A percentile compares a stretch with the other conserved stretches of the same genome.
Conservation (phyloP, 2,113 vertebrate species). For the Junco hyemalis region DNA sequence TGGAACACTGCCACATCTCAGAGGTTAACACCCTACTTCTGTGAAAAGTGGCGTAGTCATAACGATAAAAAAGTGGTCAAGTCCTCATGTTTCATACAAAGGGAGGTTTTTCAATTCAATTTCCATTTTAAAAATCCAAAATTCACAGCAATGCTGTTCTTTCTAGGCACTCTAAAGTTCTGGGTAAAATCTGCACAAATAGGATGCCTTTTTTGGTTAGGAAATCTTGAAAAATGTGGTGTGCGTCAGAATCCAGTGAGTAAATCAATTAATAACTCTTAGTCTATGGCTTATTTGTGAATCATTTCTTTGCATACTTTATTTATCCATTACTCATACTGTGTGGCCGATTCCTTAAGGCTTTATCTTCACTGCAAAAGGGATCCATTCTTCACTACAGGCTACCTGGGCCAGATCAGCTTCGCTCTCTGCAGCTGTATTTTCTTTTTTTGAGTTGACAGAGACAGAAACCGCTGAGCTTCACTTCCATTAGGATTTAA, state of each 20-base stretch:
- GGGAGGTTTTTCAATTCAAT: background rate
- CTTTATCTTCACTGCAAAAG: background rate
- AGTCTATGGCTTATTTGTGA: background rate
- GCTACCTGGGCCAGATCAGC: background rate
- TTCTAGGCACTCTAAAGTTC: background rate
- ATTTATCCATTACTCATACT: background rate
- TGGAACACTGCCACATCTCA: conserved; percentile 1
- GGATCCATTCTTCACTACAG: background rate
- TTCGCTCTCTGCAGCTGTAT: background rate
- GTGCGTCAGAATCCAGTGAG: background rate
- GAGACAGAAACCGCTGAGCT: background rate
- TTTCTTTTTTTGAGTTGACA: background rate
- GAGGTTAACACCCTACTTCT: conserved; percentile 42
- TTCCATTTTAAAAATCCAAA: background rate
- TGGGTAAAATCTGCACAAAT: background rate
- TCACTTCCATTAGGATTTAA: background rate
- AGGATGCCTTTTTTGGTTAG: background rate
- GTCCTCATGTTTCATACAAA: background rate
- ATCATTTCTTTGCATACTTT: background rate
- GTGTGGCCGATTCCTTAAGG: background rate
- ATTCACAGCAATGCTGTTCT: background rate
- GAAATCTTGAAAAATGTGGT: background rate
- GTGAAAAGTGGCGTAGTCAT: background rate
- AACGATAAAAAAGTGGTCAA: background rate
- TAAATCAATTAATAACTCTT: background rate